phyloP scores from a whole-genome alignment of 2,113 vertebrate genomes.

The Tretioscincus oriximinensis region DNA sequence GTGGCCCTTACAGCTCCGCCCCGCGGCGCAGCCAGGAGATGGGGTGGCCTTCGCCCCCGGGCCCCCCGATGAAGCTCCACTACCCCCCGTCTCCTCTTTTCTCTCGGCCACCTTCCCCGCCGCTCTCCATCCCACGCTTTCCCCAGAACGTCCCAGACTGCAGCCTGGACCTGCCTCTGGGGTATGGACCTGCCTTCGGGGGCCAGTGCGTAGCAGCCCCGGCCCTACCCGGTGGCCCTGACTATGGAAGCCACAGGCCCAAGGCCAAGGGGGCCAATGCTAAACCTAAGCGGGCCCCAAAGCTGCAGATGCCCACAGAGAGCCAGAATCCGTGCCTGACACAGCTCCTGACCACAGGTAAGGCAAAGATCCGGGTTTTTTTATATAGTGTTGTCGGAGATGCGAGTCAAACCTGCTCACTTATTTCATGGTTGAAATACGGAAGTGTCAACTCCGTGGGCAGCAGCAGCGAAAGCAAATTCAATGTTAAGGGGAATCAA shows the following conservation, averaged over 20 bases:
- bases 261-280: constrained; percentile 65
- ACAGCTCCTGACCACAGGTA: constrained; percentile 80
- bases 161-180: constrained; percentile 43
- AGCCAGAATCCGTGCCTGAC: constrained; percentile 76
- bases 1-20: neutral
- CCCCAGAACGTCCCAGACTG: constrained; percentile 59
- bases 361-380: neutral
- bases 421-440: too few relatives aligned
- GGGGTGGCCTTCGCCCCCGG: neutral
- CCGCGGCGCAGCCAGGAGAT: neutral
- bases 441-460: too few relatives aligned
- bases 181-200: constrained; percentile 52
- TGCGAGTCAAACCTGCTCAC: too few relatives aligned
- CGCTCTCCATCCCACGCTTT: neutral
- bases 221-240: constrained; percentile 36
- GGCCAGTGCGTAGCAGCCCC: constrained; percentile 30
- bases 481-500: too few relatives aligned
- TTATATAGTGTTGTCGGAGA: too few relatives aligned
- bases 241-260: constrained; percentile 49
- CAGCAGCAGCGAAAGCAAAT: too few relatives aligned
- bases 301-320: neutral
- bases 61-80: constrained; percentile 47
- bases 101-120: constrained; percentile 63
- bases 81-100: neutral
- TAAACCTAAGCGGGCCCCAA: constrained; percentile 46